Evolutionary conservation across 2,797 vertebrate genomes (phyloP), one percentile per base, ranked within the genome.

Genomic region (Aulostomus chinensis): DNA sequence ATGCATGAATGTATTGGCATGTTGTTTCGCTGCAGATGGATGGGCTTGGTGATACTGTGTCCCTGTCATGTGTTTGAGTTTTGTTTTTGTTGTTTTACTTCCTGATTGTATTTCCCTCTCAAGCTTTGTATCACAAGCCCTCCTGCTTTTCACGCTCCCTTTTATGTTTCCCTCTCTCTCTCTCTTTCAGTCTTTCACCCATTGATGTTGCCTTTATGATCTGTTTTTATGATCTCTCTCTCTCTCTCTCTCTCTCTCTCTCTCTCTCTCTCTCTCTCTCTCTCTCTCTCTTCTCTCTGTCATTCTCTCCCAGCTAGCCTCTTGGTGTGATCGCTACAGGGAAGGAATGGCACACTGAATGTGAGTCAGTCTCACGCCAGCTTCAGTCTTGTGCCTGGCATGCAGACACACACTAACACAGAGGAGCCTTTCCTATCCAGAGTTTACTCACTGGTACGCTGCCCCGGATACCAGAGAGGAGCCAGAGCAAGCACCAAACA

Each of bases 291-390:
- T 40, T 9, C n/a, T n/a, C n/a, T n/a, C n/a, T n/a, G n/a, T n/a
- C n/a, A n/a, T 43, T 49, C 48, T 48, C 31, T 55, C 62, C 61
- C 50, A 7, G 51, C 31, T 88, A 86, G 89, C 89, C 89, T 91
- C 87, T 83, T 65, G 30, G 51, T 68, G 55, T 47, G n/a, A n/a
- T n/a, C n/a, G 73, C 59, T 76, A 46, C 54, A 58, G 60, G 82
- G 54, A 56, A 43, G 51, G 68, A 62, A 32, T 2, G 59, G 76
- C 88, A 84, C 78, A 83, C 86, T 83, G 83, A 88, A 83, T 61
- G 67, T 84, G 86, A 66, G n/a, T n/a, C n/a, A n/a, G n/a, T n/a
- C n/a, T n/a, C n/a, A n/a, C 73, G 83, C 84, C 83, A 59, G 80
- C 73, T 45, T 80, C 78, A 75, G 78, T 85, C 79, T 78, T 85